Evolutionary conservation across 1,140 invertebrate species (phyloP).

Genomic region (Pseudomyrmex gracilis): DNA sequence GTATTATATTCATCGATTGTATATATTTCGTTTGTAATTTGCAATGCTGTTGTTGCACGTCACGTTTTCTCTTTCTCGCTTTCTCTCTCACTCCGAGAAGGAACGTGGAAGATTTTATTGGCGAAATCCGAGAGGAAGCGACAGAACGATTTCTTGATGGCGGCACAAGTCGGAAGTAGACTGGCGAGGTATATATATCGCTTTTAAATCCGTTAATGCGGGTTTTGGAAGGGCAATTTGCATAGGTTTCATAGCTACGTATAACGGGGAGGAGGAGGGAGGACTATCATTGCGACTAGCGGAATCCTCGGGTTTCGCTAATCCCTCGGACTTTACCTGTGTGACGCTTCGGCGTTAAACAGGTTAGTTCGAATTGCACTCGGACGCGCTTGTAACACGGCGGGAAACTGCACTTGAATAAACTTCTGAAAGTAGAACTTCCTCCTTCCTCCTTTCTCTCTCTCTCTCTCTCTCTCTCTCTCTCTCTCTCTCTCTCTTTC

Average conservation of each 20-base stretch:
- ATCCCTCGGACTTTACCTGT: slow-evolving; percentile 68
- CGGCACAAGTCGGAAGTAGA: slow-evolving; percentile 64
- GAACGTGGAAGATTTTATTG: slow-evolving; percentile 18
- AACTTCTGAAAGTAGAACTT: slow-evolving; percentile 34
- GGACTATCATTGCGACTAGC: slow-evolving; percentile 67
- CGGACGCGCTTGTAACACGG: background rate
- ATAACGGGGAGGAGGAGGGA: slow-evolving; percentile 32
- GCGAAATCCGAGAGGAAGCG: slow-evolving; percentile 9
- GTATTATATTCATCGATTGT: no score
- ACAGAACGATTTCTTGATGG: slow-evolving; percentile 51
- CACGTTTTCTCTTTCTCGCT: no score
- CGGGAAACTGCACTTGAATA: slow-evolving; percentile 58
- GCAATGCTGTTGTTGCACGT: no score
- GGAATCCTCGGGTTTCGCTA: slow-evolving; percentile 60
- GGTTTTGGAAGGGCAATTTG: slow-evolving; percentile 78
- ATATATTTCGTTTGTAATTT: no score
- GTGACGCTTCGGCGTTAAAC: slow-evolving; percentile 56
- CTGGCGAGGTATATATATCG: slow-evolving; percentile 78
- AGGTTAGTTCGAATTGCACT: slow-evolving; percentile 19
- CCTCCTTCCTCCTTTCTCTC: no score
- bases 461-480: no score
- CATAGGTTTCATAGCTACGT: slow-evolving; percentile 78
- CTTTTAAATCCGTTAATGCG: slow-evolving; percentile 84
- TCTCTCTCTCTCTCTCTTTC: background rate
- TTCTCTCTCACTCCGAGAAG: no score